Evolutionary conservation across 2,113 vertebrate genomes (phyloP), one percentile per base, ranked within the genome.

Genomic region (Corythornis madagascariensis): DNA sequence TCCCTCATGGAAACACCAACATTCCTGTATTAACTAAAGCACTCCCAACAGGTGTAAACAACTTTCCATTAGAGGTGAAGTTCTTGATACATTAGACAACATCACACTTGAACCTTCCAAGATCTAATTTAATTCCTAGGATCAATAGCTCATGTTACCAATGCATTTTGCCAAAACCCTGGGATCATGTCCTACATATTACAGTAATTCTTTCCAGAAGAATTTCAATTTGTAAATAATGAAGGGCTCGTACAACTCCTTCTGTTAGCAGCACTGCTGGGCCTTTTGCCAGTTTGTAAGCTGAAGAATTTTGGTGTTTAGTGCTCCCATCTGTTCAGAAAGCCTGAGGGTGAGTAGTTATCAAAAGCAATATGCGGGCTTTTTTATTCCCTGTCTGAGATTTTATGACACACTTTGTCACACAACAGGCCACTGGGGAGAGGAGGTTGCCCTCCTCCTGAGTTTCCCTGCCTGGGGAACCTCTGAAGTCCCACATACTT

Each of bases 161-260:
- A 89, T 87, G 83, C 72, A 70, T 94, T 96, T 93, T 94, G 93
- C 95, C 95, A 95, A 95, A 95, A 93, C 92, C 91, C 90, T 89
- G 93, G 95, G 93, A 96, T 97, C 95, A 89, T 96, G 94, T 95
- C 93, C 90, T 95, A 93, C 94, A 93, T 93, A 95, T 95, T 94
- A 90, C 19, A 88, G 92, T 95, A 97, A 97, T 96, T 88, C 90
- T 93, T 96, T 97, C 96, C 94, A 96, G 93, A 95, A 97, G 93
- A 94, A 96, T 93, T 94, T 93, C 69, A 87, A 95, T 96, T 96
- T 93, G 96, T 94, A 96, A 96, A 96, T 95, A 96, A 95, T 93
- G 91, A 95, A 95, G 95, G 86, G 52, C 85, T 93, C 94, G 6
- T 95, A 95, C 92, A 92, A 87, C 86, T 96, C 94, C 92, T 95